Evolutionary conservation across 2,888 invertebrate genomes (phyloP).

Genomic region (Byasa hedistus): DNA sequence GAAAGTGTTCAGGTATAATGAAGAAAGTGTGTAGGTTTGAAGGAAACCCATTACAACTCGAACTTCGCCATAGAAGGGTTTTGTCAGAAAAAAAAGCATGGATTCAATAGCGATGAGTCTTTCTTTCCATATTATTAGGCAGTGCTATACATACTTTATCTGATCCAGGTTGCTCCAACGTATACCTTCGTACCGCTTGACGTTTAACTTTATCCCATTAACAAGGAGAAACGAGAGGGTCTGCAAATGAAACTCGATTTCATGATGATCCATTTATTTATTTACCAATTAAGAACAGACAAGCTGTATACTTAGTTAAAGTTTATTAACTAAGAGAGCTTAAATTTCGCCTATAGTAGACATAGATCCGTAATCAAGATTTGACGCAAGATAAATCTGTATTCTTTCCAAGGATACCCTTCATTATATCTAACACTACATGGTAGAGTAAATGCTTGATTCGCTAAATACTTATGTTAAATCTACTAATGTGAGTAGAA

Average conservation of each 20-base stretch:
- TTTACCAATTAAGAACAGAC: constrained; percentile 69
- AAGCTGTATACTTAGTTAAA: constrained; percentile 72
- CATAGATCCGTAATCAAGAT: constrained; percentile 46
- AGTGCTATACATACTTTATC: too few relatives aligned
- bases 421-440: constrained; percentile 28
- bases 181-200: too few relatives aligned
- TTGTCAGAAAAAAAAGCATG: too few relatives aligned
- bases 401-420: constrained; percentile 34
- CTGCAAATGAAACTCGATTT: constrained; percentile 60
- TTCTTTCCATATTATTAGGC: too few relatives aligned
- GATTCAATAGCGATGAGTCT: too few relatives aligned
- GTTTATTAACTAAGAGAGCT: constrained; percentile 63
- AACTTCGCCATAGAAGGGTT: too few relatives aligned
- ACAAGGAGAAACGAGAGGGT: neutral
- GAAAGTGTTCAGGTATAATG: too few relatives aligned
- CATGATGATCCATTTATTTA: constrained; percentile 74
- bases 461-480: constrained; percentile 26
- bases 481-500: constrained; percentile 24
- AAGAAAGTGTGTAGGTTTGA: too few relatives aligned
- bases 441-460: constrained; percentile 30
- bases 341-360: constrained; percentile 51
- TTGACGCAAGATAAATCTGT: constrained; percentile 73
- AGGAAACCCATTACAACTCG: too few relatives aligned
- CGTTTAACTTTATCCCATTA: too few relatives aligned
- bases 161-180: too few relatives aligned